Evolutionary conservation across 2,888 invertebrate species (phyloP).

Genomic region (Archips crataeganus): DNA sequence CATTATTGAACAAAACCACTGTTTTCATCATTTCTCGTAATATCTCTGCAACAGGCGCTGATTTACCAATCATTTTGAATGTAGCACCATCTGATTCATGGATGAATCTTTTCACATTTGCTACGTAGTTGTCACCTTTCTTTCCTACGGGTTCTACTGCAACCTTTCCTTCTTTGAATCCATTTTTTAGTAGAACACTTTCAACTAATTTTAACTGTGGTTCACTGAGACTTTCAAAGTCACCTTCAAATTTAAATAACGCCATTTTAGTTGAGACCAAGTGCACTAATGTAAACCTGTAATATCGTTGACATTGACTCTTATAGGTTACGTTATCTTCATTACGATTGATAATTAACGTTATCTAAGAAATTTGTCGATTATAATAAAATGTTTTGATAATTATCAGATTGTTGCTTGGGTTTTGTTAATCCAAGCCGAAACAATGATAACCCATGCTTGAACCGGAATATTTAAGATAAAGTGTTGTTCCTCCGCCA

Average conservation of each 20-base stretch:
- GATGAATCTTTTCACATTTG: constrained; percentile 46
- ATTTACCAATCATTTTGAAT: constrained; percentile 61
- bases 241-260: constrained; percentile 43
- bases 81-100: constrained; percentile 49
- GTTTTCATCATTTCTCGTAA: constrained; percentile 47
- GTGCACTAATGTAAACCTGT: not conserved
- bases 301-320: not conserved
- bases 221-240: constrained; percentile 19
- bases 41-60: constrained; percentile 53
- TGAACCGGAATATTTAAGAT: no score
- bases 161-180: constrained; percentile 41
- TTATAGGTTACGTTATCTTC: constrained; percentile 24
- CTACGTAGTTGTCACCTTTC: constrained; percentile 46
- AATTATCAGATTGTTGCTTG: not conserved
- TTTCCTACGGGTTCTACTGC: constrained; percentile 43
- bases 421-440: not conserved
- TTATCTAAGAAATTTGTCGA: not conserved
- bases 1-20: constrained; percentile 54
- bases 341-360: not conserved
- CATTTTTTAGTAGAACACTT: constrained; percentile 31
- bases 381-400: not conserved
- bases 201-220: constrained; percentile 31
- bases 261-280: constrained; percentile 36
- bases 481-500: no score
- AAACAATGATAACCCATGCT: not conserved